A percentile compares a stretch with the other conserved stretches of the same genome.
Conservation (phyloP, 2,888 invertebrate genomes). For the Teleiodes luculella region DNA sequence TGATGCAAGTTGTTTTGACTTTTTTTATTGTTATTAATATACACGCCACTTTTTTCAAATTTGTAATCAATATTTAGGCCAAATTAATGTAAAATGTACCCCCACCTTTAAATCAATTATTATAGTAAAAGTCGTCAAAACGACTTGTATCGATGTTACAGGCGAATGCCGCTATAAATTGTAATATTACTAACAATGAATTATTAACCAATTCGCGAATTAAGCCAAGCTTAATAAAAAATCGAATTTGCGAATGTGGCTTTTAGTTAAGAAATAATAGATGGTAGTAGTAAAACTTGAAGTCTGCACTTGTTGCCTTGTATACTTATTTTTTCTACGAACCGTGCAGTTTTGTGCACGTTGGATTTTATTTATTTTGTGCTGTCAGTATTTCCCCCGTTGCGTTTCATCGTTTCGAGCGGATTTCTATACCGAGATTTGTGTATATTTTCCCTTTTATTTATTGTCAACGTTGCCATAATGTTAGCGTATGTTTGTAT, state of each 20-base stretch:
- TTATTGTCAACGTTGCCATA: slow-evolving; percentile 79
- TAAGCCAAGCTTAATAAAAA: slow-evolving; percentile 71
- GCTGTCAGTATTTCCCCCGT: slow-evolving; percentile 57
- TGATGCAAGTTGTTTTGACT: slow-evolving; percentile 48
- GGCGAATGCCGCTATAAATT: slow-evolving; percentile 49
- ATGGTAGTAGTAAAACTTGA: slow-evolving; percentile 71
- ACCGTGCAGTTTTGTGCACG: slow-evolving; percentile 58
- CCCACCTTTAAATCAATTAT: slow-evolving; percentile 21
- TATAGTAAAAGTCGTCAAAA: slow-evolving; percentile 32
- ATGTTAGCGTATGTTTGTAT: slow-evolving; percentile 74
- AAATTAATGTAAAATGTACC: slow-evolving; percentile 28
- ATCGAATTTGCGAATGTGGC: slow-evolving; percentile 68
- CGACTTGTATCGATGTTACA: slow-evolving; percentile 40
- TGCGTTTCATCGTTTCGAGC: slow-evolving; percentile 34
- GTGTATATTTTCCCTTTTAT: slow-evolving; percentile 64
- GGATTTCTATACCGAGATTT: slow-evolving; percentile 34
- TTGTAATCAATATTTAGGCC: slow-evolving; percentile 35
- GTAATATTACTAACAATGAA: slow-evolving; percentile 59
- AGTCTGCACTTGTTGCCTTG: slow-evolving; percentile 79
- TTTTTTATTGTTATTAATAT: slow-evolving; percentile 26
- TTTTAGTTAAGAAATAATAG: slow-evolving; percentile 66
- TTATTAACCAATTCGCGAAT: slow-evolving; percentile 68
- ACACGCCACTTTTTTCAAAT: slow-evolving; percentile 29
- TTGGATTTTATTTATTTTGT: slow-evolving; percentile 60
- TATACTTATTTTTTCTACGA: slow-evolving; percentile 69